Evolutionary conservation across 2,888 invertebrate genomes (phyloP).

Genomic region (Xestoiulus laeticollis): DNA sequence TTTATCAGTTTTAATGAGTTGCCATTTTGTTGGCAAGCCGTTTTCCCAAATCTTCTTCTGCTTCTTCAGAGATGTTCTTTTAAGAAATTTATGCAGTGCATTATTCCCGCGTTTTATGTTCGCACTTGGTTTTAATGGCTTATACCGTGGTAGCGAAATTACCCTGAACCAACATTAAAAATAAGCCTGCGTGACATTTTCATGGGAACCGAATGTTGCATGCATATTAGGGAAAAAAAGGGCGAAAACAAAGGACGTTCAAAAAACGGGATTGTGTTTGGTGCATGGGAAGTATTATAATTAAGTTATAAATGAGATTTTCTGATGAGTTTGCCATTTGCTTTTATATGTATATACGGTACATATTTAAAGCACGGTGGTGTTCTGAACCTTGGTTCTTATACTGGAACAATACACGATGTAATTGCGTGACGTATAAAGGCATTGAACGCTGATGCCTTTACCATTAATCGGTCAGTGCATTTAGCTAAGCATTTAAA

Average conservation of each 20-base stretch:
- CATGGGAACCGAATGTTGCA: neutral
- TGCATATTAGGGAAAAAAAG: neutral
- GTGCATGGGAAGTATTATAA: neutral
- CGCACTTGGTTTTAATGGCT: slow-evolving; percentile 16
- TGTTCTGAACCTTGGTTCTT: neutral
- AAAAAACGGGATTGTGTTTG: neutral
- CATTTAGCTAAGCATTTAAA: neutral
- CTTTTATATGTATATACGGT: neutral
- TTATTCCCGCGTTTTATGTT: slow-evolving; percentile 33
- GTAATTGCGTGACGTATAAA: neutral
- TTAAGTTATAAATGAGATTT: neutral
- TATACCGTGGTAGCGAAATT: neutral
- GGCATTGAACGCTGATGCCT: neutral
- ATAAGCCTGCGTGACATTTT: slow-evolving; percentile 22
- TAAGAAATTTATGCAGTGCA: slow-evolving; percentile 5
- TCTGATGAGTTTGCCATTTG: neutral
- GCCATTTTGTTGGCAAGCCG: neutral
- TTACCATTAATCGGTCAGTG: neutral
- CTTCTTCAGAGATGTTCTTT: neutral
- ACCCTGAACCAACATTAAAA: neutral
- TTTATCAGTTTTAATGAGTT: slow-evolving; percentile 21
- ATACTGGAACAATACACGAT: neutral
- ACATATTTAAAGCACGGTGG: neutral
- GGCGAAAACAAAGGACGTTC: neutral
- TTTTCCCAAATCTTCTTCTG: neutral